A percentile compares a stretch with the other conserved stretches of the same genome.
Conservation (phyloP, 2,113 vertebrate genomes). For the Dunckerocampus dactyliophorus region DNA sequence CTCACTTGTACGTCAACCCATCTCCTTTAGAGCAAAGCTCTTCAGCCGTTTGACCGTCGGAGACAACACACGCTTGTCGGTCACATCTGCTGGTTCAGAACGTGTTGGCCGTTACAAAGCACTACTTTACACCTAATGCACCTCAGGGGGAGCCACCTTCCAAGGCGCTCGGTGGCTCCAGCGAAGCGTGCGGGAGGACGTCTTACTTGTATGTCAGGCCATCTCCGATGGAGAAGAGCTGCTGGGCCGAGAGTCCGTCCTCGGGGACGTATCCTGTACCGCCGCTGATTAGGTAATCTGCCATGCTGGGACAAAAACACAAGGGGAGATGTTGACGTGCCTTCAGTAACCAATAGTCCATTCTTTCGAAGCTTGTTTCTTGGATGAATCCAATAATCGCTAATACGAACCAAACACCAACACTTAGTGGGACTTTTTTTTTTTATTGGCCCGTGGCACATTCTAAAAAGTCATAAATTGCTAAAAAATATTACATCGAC, state of each 20-base stretch:
- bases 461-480: no score
- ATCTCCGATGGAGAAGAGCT: constrained; percentile 87
- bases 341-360: no score
- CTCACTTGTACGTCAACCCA: constrained; percentile 82
- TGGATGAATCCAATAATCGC: no score
- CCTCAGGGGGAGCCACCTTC: no score
- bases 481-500: no score
- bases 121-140: constrained; percentile 37
- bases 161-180: no score
- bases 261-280: constrained; percentile 88
- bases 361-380: no score
- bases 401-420: no score
- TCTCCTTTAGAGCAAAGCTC: constrained; percentile 79
- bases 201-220: constrained; percentile 92
- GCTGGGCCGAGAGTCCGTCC: constrained; percentile 86
- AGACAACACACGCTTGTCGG: constrained; percentile 74
- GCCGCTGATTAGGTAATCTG: constrained; percentile 88
- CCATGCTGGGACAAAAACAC: constrained; percentile 77
- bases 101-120: constrained; percentile 72
- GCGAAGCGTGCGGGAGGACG: background rate
- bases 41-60: constrained; percentile 77
- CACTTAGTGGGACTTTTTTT: no score
- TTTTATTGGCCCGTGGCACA: no score
- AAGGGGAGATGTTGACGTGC: background rate
- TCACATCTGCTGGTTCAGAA: constrained; percentile 79